Conservation (phyloP, 2,797 vertebrate genomes). For the Mionectes olivaceus region DNA sequence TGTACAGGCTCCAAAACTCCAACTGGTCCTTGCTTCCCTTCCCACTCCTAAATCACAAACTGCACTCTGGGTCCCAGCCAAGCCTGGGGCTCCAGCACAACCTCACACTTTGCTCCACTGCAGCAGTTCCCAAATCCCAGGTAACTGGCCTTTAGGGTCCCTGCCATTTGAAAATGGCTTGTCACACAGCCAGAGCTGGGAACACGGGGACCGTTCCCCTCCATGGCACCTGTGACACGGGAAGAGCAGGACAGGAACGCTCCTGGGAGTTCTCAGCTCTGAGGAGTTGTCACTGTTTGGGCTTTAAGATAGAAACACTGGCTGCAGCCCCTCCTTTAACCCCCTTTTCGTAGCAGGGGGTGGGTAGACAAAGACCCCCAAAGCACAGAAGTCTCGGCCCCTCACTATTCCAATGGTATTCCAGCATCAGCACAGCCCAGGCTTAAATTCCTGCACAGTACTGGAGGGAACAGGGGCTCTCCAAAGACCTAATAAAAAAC, state of each 20-base stretch:
- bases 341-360: not conserved
- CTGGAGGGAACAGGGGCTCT: not conserved
- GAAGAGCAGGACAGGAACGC: not conserved
- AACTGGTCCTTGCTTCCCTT: fast-evolving
- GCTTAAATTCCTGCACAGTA: not conserved
- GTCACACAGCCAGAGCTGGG: not conserved
- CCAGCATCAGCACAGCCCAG: not conserved
- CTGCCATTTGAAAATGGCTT: fast-evolving
- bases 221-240: fast-evolving
- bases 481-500: not conserved
- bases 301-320: not conserved
- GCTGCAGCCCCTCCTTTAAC: not conserved
- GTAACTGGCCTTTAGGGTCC: fast-evolving
- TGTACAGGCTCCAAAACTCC: not conserved
- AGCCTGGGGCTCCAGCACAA: not conserved
- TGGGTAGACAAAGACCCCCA: not conserved
- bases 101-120: not conserved
- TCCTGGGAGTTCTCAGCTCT: not conserved
- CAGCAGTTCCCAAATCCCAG: not conserved
- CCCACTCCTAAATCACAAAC: not conserved
- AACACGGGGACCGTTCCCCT: fast-evolving
- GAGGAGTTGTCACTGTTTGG: not conserved
- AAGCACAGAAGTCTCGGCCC: not conserved
- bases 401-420: fast-evolving
- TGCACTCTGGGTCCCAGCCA: not conserved